A percentile compares a stretch with the other conserved stretches of the same genome.
Conservation (phyloP, 2,888 invertebrate genomes). For the Aphidoletes aphidimyza region DNA sequence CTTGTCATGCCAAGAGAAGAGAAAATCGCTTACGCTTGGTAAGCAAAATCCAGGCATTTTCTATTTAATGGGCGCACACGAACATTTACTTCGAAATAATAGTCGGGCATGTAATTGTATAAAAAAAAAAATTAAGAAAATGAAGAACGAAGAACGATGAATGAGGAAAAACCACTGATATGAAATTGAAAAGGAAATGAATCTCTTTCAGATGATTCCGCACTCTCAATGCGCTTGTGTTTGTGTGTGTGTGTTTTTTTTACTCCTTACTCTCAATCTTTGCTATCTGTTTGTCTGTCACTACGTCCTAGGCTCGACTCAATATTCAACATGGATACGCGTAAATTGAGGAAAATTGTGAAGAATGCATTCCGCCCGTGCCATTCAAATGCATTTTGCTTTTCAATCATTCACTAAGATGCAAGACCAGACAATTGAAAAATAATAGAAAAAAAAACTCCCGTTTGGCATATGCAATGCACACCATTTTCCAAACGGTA, state of each 20-base stretch:
- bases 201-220: slow-evolving; percentile 32
- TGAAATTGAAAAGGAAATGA: slow-evolving; percentile 53
- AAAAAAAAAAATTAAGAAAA: slow-evolving; percentile 51
- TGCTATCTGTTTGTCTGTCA: not conserved
- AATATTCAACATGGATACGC: too few relatives aligned
- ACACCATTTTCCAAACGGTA: not conserved
- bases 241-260: not conserved
- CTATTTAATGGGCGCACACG: slow-evolving; percentile 40
- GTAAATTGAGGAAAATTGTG: slow-evolving; percentile 28
- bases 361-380: slow-evolving; percentile 1
- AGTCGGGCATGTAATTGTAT: slow-evolving; percentile 47
- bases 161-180: slow-evolving; percentile 47
- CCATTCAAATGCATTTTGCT: not conserved
- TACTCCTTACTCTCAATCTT: not conserved
- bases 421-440: not conserved
- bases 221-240: too few relatives aligned
- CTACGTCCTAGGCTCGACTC: not conserved
- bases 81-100: slow-evolving; percentile 28
- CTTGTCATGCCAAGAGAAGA: too few relatives aligned
- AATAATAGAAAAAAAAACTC: too few relatives aligned
- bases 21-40: slow-evolving; percentile 32
- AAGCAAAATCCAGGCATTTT: slow-evolving; percentile 5
- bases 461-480: slow-evolving; percentile 23
- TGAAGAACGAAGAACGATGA: not conserved
- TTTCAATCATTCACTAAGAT: slow-evolving; percentile 22